These are phyloP conservation scores for Micropoecilia bifurca DNA, from an alignment of 2,797 vertebrate species.

Conservation along the genomic window DNA sequence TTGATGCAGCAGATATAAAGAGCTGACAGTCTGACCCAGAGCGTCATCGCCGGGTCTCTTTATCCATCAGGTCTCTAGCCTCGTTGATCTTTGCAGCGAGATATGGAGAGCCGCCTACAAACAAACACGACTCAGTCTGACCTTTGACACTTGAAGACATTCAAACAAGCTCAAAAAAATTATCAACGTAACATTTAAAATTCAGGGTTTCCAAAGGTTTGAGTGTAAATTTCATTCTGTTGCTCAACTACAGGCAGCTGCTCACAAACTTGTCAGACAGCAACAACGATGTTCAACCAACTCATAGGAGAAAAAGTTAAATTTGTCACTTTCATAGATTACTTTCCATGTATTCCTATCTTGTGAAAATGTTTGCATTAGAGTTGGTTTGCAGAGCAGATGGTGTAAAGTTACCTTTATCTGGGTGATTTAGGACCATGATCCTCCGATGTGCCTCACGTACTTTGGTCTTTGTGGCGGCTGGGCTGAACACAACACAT, in stretches of 20 bases:
- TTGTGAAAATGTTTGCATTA: not conserved
- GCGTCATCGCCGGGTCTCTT: slow-evolving; percentile 82
- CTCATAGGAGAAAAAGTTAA: not conserved
- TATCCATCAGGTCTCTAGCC: slow-evolving; percentile 92
- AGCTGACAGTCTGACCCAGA: not conserved
- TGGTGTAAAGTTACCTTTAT: slow-evolving; percentile 86
- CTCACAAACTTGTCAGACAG: not conserved
- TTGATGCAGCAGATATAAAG: not conserved
- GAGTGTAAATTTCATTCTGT: not conserved
- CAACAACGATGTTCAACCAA: not conserved
- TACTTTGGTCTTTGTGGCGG: slow-evolving; percentile 86
- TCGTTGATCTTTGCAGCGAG: slow-evolving; percentile 94
- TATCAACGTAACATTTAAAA: not conserved
- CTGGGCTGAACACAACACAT: slow-evolving; percentile 82
- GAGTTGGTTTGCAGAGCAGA: not conserved
- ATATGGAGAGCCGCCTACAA: slow-evolving; percentile 90
- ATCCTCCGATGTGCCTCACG: slow-evolving; percentile 88
- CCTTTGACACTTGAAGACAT: not conserved
- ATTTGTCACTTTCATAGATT: not conserved
- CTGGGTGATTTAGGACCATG: slow-evolving; percentile 95
- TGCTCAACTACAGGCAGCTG: not conserved
- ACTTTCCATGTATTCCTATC: not conserved
- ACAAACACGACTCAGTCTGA: slow-evolving; percentile 12
- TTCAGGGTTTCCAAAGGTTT: too few species aligned
- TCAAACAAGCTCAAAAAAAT: not conserved